These are phyloP conservation scores for Bombus affinis DNA, from an alignment of 1,140 invertebrate species.

Conservation along the genomic window DNA sequence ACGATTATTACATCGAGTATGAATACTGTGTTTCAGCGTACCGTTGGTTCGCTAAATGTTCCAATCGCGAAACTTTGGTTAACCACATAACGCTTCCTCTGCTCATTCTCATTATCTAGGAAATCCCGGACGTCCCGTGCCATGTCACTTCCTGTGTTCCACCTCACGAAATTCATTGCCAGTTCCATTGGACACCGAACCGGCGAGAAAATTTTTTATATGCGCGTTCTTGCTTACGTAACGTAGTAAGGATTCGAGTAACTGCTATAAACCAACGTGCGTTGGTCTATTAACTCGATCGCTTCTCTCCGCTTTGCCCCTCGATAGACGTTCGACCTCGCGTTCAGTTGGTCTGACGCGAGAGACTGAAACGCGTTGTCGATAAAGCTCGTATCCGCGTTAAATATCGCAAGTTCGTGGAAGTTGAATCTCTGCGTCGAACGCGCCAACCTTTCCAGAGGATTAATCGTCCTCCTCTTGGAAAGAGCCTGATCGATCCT, in stretches of 20 bases:
- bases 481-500: not conserved
- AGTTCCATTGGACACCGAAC: not conserved
- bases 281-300: no score
- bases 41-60: slow-evolving; percentile 38
- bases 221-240: not conserved
- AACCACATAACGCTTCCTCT: slow-evolving; percentile 77
- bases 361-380: no score
- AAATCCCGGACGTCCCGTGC: slow-evolving; percentile 76
- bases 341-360: no score
- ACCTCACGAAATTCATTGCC: slow-evolving; percentile 48
- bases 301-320: no score
- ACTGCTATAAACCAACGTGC: not conserved
- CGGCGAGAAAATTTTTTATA: not conserved
- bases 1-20: slow-evolving; percentile 14
- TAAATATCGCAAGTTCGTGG: not conserved
- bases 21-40: slow-evolving; percentile 29
- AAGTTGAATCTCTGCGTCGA: not conserved
- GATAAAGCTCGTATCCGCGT: not conserved
- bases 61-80: slow-evolving; percentile 70
- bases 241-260: not conserved
- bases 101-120: slow-evolving; percentile 64
- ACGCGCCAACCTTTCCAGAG: not conserved
- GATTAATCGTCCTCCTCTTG: not conserved
- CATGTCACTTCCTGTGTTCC: slow-evolving; percentile 70
- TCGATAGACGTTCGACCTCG: no score